A percentile compares a stretch with the other conserved stretches of the same genome.
These are phyloP conservation scores for Lonchura striata DNA, from an alignment of 2,113 vertebrate genomes.

Conservation along the genomic window DNA sequence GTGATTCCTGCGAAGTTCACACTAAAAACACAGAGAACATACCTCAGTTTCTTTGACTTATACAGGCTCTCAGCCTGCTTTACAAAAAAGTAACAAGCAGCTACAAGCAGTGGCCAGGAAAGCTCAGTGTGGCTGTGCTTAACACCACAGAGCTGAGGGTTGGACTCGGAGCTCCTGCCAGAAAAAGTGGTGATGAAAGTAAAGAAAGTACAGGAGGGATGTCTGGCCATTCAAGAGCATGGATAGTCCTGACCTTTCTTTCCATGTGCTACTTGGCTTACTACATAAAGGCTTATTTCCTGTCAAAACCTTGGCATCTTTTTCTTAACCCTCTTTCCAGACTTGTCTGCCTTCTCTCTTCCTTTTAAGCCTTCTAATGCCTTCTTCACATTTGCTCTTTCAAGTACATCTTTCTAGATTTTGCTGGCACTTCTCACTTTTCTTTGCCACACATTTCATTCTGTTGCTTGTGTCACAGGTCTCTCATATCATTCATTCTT, in stretches of 20 bases:
- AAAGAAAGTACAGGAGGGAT: background rate
- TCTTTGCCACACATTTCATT: background rate
- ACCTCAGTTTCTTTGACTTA: background rate
- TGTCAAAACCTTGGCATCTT: background rate
- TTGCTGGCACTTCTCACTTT: background rate
- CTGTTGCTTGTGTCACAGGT: background rate
- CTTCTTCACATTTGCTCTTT: background rate
- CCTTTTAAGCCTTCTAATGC: background rate
- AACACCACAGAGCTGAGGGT: background rate
- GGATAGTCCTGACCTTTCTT: background rate
- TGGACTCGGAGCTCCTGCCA: background rate
- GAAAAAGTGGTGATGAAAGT: background rate
- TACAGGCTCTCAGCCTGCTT: background rate
- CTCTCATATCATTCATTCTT: background rate
- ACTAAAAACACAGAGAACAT: background rate
- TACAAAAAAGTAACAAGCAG: background rate
- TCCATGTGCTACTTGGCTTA: background rate
- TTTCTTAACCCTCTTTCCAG: background rate
- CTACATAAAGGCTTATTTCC: background rate
- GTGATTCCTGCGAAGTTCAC: background rate
- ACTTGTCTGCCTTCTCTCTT: background rate
- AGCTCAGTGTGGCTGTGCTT: background rate
- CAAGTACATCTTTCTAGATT: background rate
- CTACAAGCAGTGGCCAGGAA: background rate
- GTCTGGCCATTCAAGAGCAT: background rate